Evolutionary conservation across 2,797 vertebrate genomes (phyloP).

Genomic region (Crocidura indochinensis): DNA sequence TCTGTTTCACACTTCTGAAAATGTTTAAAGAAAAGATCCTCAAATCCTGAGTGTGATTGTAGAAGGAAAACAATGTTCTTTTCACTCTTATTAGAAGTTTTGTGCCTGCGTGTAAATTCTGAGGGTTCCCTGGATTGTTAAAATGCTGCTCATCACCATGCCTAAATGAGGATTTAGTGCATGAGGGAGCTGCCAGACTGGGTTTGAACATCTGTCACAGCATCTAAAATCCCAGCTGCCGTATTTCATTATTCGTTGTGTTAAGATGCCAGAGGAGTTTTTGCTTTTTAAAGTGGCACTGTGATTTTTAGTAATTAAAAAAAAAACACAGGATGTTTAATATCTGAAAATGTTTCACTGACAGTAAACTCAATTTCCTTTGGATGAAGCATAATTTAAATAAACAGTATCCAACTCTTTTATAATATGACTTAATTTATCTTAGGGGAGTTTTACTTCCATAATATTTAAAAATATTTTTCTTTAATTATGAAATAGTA

Average conservation of each 20-base stretch:
- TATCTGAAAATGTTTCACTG: slow-evolving; percentile 43
- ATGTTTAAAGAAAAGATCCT: background rate
- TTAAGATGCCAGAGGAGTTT: slow-evolving; percentile 62
- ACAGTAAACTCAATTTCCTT: slow-evolving; percentile 18
- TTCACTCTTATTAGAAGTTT: background rate
- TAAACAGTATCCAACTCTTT: slow-evolving; percentile 36
- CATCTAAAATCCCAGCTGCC: slow-evolving; percentile 27
- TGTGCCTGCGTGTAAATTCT: background rate
- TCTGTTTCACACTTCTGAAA: background rate
- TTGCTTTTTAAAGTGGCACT: slow-evolving; percentile 48
- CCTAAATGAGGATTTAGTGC: background rate
- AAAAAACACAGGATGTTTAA: slow-evolving; percentile 64
- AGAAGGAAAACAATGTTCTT: slow-evolving; percentile 27
- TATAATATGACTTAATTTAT: background rate
- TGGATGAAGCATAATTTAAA: slow-evolving; percentile 26
- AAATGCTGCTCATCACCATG: background rate
- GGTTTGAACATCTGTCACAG: slow-evolving; percentile 1
- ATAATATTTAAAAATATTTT: slow-evolving; percentile 43
- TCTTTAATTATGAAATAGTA: slow-evolving; percentile 54
- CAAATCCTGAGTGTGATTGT: background rate
- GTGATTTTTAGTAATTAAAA: slow-evolving; percentile 73
- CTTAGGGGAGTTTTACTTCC: background rate
- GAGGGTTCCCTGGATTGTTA: background rate
- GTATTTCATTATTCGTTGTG: slow-evolving; percentile 35
- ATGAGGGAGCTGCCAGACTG: background rate